Evolutionary conservation across 2,888 invertebrate genomes (phyloP), one percentile per base, ranked within the genome.

Genomic region (Anthophora plumipes): DNA sequence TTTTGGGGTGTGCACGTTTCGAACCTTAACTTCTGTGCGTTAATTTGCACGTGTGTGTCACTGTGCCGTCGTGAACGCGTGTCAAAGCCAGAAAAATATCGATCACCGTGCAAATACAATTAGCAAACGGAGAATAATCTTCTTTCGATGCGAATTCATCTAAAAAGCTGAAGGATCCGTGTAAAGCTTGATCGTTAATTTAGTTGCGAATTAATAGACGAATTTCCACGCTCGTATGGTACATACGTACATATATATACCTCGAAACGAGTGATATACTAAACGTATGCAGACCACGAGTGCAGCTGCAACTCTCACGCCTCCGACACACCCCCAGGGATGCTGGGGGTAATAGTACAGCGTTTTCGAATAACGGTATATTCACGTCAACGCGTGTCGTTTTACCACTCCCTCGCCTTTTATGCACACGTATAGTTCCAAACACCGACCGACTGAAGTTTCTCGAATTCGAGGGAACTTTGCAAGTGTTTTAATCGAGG

Each of bases 301-400:
- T 79, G 83, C 90, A 85, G 89, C 89, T 89, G 89, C 86, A 82
- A 77, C 84, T 87, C 84, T 73, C 90, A 92, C 92, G 92, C 92
- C 92, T 89, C 89, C 90, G 91, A 91, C 92, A 92, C 92, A 91
- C 92, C 92, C 90, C 89, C 82, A 71, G 73, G 79, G 77, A 80
- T 87, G 78, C 85, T 75, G 77, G 73, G 88, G 86, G 85, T 78
- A 14, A 6, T 11, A 83, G 86, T 90, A 85, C 88, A 31, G 87
- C 87, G 87, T 87, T 90, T 77, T 75, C 64, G 66, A 50, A 46
- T 66, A 77, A 73, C 71, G 50, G 71, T 48, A 50, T 70, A 54
- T 52, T 69, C 67, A 12, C 57, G 64, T 37, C 63, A 55, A 50
- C 70, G 66, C 66, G 64, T 54, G 60, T 55, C 22, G 43, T 54